Evolutionary conservation across 1,140 invertebrate genomes (phyloP), one percentile per base, ranked within the genome.

Genomic region (Eciton burchellii): DNA sequence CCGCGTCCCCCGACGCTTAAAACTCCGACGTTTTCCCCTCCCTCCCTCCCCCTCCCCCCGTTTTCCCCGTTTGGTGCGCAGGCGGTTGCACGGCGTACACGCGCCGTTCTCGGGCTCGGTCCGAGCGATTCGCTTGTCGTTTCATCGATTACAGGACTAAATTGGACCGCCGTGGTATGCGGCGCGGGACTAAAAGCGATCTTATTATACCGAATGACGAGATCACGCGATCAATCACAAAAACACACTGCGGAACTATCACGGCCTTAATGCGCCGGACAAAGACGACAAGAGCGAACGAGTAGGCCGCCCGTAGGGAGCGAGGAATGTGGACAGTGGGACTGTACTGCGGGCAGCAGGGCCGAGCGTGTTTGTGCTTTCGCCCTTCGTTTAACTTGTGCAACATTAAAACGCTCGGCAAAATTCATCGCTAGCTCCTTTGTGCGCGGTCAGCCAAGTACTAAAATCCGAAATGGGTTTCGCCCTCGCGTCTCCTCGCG

Each of bases 181-280:
- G 57, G 74, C 6, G 62, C 49, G 74, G 90, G 90, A 93, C 93
- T 93, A 92, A 93, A 93, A 89, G 89, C 89, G 89, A 93, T 93
- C 92, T 93, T 93, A 93, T 93, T 93, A 93, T 93, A 86, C 82
- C 76, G 79, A 84, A 88, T 81, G 87, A 86, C 91, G 93, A 92
- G 91, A 91, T 93, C 91, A 91, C 92, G 90, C 92, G 93, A 94
- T 94, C 93, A 93, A 94, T 94, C 93, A 93, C 89, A 92, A 92
- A 94, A 92, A 93, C 90, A 92, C 83, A 94, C 91, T 91, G 89
- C 88, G 88, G 88, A 92, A 93, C 92, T 91, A 93, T 93, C 91
- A 86, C 89, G 91, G 14, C 86, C 86, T 91, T 92, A 92, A 93
- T 91, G 91, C 84, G 88, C 83, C 79, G 70, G 86, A 91, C 89